Percentiles rank a stretch among this genome's conserved stretches.
These are phyloP conservation scores for Rhinopomastus cyanomelas DNA, from an alignment of 2,113 vertebrate genomes.

Conservation along the genomic window DNA sequence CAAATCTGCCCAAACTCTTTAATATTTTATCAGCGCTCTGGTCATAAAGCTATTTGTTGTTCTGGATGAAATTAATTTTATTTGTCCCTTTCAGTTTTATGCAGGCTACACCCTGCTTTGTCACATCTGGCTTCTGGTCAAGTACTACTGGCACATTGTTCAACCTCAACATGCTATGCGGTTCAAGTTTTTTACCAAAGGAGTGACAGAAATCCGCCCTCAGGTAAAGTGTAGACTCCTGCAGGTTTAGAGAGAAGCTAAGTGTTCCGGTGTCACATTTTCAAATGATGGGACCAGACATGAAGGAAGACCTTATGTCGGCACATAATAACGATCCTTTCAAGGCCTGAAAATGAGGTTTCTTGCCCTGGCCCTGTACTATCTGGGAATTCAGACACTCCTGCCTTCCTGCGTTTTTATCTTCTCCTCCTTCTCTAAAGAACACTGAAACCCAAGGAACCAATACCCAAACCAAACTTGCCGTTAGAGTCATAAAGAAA, in stretches of 20 bases:
- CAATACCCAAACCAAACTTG: not conserved
- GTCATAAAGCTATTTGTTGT: not conserved
- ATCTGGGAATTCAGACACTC: not conserved
- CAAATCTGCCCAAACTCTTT: not conserved
- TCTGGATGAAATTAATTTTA: not conserved
- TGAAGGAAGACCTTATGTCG: not conserved
- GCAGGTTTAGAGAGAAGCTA: not conserved
- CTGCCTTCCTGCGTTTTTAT: not conserved
- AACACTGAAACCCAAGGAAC: rapidly evolving
- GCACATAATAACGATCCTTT: not conserved
- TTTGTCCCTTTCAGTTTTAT: not conserved
- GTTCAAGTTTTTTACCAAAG: not conserved
- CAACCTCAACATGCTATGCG: not conserved
- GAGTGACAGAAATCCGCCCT: not conserved
- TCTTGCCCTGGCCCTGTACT: not conserved
- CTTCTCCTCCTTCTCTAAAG: not conserved
- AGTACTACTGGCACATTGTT: not conserved
- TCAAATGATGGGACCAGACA: not conserved
- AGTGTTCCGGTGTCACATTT: not conserved
- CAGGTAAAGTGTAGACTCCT: not conserved
- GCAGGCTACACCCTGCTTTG: not conserved
- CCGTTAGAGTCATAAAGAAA: not conserved
- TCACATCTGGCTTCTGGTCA: not conserved
- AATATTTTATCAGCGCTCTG: not conserved
- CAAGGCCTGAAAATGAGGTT: not conserved